Percentiles rank a stretch among this genome's conserved stretches.
phyloP scores from a whole-genome alignment of 2,797 vertebrate genomes.

The Spinus olivaceus region DNA sequence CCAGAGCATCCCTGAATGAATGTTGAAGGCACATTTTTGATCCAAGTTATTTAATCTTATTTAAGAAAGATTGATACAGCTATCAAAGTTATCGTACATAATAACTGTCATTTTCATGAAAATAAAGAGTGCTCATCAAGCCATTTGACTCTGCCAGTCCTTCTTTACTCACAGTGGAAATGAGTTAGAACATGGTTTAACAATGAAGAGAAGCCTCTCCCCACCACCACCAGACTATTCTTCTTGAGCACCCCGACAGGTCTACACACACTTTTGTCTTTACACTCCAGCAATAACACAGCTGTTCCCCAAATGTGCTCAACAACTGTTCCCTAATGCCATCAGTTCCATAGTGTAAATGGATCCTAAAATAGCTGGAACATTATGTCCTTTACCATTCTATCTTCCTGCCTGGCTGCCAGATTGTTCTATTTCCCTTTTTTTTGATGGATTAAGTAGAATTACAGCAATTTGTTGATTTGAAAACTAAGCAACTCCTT shows the following conservation, averaged over 20 bases:
- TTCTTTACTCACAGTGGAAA: background rate
- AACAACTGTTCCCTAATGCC: conserved; percentile 42
- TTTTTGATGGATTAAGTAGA: conserved; percentile 56
- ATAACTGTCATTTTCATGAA: background rate
- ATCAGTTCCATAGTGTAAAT: conserved; percentile 39
- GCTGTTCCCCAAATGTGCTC: conserved; percentile 33
- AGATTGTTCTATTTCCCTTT: conserved; percentile 41
- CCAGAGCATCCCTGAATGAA: background rate
- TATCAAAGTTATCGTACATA: conserved; percentile 6
- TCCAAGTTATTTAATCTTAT: background rate
- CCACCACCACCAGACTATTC: background rate
- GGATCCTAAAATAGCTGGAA: conserved; percentile 55
- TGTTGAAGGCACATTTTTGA: background rate
- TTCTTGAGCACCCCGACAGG: background rate
- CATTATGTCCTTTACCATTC: conserved; percentile 48
- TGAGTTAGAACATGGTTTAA: background rate
- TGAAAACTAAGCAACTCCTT: conserved; percentile 45
- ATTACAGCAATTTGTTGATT: conserved; percentile 51
- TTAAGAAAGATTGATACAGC: background rate
- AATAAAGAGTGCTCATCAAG: background rate
- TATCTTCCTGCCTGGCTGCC: conserved; percentile 10
- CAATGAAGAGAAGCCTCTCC: background rate
- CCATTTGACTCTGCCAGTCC: background rate
- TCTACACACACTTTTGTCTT: conserved; percentile 3
- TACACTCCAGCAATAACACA: conserved; percentile 38